Base-by-base conservation (phyloP, 2,797 vertebrate species). In the Cygnus olor region DNA sequence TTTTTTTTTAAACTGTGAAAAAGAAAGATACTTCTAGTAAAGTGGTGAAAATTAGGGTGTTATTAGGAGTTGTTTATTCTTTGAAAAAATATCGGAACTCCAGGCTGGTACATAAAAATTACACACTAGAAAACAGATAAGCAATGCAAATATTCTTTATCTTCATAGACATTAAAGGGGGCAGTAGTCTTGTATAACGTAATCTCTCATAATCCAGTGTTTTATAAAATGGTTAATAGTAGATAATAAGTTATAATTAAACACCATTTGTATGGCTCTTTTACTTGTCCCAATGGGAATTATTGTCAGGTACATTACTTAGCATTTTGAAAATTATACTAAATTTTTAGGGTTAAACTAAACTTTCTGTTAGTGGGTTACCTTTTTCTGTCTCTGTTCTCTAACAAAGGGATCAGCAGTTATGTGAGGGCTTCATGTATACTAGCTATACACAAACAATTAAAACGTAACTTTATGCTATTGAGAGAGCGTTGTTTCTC, bases 171-270 rank as follows among this genome's bases (percentile, higher is more conserved):
- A 30, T 24, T 74, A 34, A 78, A 70, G 45, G 9, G 11, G 10
- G 7, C n/a, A 49, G 4, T 60, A 63, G 24, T 56, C 18, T 89
- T 87, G 71, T 20, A 51, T 60, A 90, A 89, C 17, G 79, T 45
- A 78, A 34, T 64, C 5, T 44, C 3, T 73, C 14, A 58, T 56
- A 68, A 84, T 71, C 65, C 2, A 6, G 47, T 86, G 18, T 38
- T 80, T 92, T 80, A 79, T 57, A 65, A 88, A 93, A 80, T 25
- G 21, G 24, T 65, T 86, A 84, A 47, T 54, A 51, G 14, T 71
- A 84, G 57, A n/a, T 54, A 85, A 66, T 56, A 86, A 76, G 4
- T 87, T 54, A 54, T 28, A 94, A 85, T 65, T 74, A 68, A 93
- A 80, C 10, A 77, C 14, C 0, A 0, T 3, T 68, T 54, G 4